Percentiles rank a stretch among this genome's conserved stretches.
These are phyloP conservation scores for Dreissena rostriformis DNA, from an alignment of 1,140 invertebrate genomes.

Conservation along the genomic window DNA sequence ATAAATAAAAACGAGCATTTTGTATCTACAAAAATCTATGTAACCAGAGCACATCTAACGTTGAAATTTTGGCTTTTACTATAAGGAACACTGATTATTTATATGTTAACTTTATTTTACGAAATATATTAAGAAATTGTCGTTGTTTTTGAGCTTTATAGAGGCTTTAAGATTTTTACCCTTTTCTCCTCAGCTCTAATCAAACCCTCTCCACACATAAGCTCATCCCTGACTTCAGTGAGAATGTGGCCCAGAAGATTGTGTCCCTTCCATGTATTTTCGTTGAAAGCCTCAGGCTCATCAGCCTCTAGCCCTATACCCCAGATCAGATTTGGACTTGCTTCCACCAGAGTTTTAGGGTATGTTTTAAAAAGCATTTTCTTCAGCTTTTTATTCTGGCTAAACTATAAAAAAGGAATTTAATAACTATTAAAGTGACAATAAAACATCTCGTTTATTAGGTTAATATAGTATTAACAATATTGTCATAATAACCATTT, in stretches of 20 bases:
- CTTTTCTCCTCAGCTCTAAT: constrained; percentile 19
- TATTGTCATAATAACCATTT: too few species aligned
- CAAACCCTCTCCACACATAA: constrained; percentile 25
- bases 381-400: constrained; percentile 66
- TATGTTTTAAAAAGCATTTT: constrained; percentile 62
- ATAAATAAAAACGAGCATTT: too few species aligned
- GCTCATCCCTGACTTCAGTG: constrained; percentile 69
- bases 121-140: too few species aligned
- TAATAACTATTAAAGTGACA: background rate
- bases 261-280: constrained; percentile 66
- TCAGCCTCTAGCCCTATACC: constrained; percentile 66
- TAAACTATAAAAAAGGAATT: constrained; percentile 64
- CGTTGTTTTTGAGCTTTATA: too few species aligned
- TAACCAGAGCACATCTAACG: too few species aligned
- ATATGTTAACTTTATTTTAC: too few species aligned
- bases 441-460: too few species aligned
- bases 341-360: constrained; percentile 71
- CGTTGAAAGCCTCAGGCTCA: constrained; percentile 61
- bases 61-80: too few species aligned
- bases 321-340: constrained; percentile 74
- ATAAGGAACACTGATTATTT: too few species aligned
- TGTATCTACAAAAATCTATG: too few species aligned
- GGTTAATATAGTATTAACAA: too few species aligned
- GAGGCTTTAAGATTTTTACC: too few species aligned
- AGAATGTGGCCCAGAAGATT: constrained; percentile 72